Evolutionary conservation across 1,140 invertebrate genomes (phyloP), one percentile per base, ranked within the genome.

Genomic region (Neodiprion fabricii): DNA sequence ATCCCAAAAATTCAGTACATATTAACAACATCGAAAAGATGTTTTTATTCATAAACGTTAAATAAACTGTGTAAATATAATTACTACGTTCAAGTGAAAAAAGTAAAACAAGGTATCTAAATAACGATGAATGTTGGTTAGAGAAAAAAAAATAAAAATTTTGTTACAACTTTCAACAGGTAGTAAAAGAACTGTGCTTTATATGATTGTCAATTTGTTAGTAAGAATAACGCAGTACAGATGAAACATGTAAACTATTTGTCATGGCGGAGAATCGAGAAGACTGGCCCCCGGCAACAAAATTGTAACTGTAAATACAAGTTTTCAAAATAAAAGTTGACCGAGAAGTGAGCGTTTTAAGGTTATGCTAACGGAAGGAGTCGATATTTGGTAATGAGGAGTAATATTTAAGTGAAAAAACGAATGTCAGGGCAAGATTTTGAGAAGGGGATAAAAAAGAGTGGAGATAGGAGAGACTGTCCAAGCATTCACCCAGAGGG

Each of bases 311-410:
- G 28, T 40, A 5, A 40, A 3, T 40, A 40, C 28, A 40, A 40
- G 28, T 40, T 40, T 40, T 76, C 10, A 74, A 50, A 69, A 68
- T 12, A 71, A 72, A 72, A 53, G 65, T n/a, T 17, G 11, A 40
- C 40, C 74, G 67, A 69, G 40, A 71, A 73, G 21, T 69, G n/a
- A 1, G 50, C 9, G 47, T 79, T 79, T 78, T 70, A 79, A 78
- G 75, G 78, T 82, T 81, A 82, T 79, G 76, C 81, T 78, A 75
- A 79, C 76, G 76, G 77, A 65, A 74, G 40, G 68, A 28, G 74
- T 66, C 5, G 47, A 23, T 12, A 48, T 73, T 70, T 71, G 21
- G 10, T n/a, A 50, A 40, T 11, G 5, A 48, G 49, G 53, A 75
- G 49, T 14, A 72, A 67, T 72, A 23, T 74, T 72, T 67, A 65